A percentile compares a stretch with the other conserved stretches of the same genome.
Conservation (phyloP, 2,888 invertebrate species). For the Heliconius ismenius region DNA sequence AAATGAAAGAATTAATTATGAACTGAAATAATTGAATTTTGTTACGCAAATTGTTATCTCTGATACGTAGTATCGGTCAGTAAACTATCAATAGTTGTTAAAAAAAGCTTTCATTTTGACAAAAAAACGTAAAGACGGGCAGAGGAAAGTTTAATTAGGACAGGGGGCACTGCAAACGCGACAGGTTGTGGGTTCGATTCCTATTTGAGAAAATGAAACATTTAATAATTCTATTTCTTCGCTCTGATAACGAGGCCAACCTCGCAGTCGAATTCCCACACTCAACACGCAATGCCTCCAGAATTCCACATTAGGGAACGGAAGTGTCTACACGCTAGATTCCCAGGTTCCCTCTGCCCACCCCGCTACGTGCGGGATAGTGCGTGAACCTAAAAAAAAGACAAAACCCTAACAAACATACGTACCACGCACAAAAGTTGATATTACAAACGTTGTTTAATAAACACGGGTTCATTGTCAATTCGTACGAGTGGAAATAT, state of each 20-base stretch:
- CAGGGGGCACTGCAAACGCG: no score
- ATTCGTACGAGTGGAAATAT: background rate
- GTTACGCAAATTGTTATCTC: background rate
- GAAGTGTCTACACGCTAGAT: no score
- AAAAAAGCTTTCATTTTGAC: background rate
- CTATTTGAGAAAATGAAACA: background rate
- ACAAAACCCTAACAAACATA: background rate
- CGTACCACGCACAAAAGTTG: background rate
- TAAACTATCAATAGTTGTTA: background rate
- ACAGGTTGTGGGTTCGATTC: background rate
- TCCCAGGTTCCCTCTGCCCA: background rate
- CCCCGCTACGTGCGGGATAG: background rate
- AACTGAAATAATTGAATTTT: background rate
- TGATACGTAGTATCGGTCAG: background rate
- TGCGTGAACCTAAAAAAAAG: background rate
- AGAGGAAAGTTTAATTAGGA: no score
- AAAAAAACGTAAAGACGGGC: background rate
- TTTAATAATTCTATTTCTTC: no score
- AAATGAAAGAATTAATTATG: background rate
- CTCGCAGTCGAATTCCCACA: no score
- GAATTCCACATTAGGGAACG: no score
- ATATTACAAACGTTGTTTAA: constrained; percentile 36
- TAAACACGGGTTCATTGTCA: constrained; percentile 39
- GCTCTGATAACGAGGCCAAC: no score
- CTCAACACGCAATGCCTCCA: no score